phyloP scores from a whole-genome alignment of 2,888 invertebrate species.

The Blera fallax region DNA sequence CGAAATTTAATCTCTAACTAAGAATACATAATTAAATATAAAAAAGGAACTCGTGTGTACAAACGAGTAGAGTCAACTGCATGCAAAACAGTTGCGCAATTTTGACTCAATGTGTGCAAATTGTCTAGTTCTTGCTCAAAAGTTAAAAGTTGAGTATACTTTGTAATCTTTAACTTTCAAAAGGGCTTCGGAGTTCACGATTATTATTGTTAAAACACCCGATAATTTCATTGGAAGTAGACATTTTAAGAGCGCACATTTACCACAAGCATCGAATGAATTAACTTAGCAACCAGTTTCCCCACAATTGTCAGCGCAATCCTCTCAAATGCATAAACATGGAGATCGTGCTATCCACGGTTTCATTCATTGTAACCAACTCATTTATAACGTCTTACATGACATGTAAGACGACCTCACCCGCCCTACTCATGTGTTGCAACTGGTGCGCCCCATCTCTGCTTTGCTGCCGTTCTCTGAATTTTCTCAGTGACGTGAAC shows the following conservation, averaged over 20 bases:
- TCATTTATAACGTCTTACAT: constrained; percentile 51
- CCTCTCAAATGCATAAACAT: constrained; percentile 16
- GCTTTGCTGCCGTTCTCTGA: background rate
- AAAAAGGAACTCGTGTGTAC: too few relatives aligned
- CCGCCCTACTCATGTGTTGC: constrained; percentile 38
- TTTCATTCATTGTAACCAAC: constrained; percentile 35
- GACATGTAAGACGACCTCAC: constrained; percentile 51
- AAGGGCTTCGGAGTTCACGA: background rate
- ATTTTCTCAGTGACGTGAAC: constrained; percentile 24
- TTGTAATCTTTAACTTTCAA: background rate
- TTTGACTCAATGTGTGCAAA: too few relatives aligned
- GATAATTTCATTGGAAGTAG: background rate
- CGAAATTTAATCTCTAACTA: too few relatives aligned
- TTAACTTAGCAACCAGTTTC: background rate
- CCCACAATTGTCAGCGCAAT: background rate
- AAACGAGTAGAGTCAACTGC: too few relatives aligned
- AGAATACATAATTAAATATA: too few relatives aligned
- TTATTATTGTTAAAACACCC: background rate
- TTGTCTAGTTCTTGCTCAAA: too few relatives aligned
- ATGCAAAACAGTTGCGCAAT: too few relatives aligned
- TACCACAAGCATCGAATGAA: background rate
- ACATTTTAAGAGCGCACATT: background rate
- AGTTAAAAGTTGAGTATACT: too few relatives aligned
- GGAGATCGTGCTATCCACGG: constrained; percentile 34
- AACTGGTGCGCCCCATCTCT: constrained; percentile 9